Evolutionary conservation across 2,797 vertebrate genomes (phyloP), one percentile per base, ranked within the genome.

Genomic region (Vespertilio murinus): DNA sequence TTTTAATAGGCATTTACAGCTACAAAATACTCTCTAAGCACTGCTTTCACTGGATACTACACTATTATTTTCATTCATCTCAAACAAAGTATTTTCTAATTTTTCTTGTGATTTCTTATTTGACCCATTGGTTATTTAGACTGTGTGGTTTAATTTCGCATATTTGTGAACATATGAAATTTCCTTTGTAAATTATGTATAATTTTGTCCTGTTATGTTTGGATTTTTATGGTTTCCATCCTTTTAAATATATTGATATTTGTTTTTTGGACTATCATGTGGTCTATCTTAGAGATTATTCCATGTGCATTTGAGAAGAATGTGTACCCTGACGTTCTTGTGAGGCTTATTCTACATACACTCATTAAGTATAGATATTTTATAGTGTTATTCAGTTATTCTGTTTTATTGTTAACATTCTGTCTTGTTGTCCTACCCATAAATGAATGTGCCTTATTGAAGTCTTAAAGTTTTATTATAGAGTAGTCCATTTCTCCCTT

Each of bases 71-170:
- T 56, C 35, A 70, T 79, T 89, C 23, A 79, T 56, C 30, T 79
- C 65, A 69, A 69, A 69, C 65, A 69, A 69, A 69, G 65, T 33
- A 65, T 33, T 65, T 65, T 65, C n/a, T 47, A 61, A 64, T 49
- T 75, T 69, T 9, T 30, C 47, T 65, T 69, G 64, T 54, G 47
- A 69, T 42, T 77, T 88, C 13, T 54, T 88, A 88, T 69, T 67
- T 78, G 64, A 56, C 49, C 49, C n/a, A 70, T 14, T 70, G 65
- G 52, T 89, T 89, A 89, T 70, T 79, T 90, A 90, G 38, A 80
- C 13, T 71, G n/a, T 61, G 18, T 69, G 17, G 30, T 90, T 83
- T 80, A 59, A 90, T 47, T 80, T 56, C 40, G 38, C 38, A 5
- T 69, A 54, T 35, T 56, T 71, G 65, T 81, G 77, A 90, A 81